Base-by-base conservation (phyloP, 2,888 invertebrate genomes). In the Diabrotica balteata region DNA sequence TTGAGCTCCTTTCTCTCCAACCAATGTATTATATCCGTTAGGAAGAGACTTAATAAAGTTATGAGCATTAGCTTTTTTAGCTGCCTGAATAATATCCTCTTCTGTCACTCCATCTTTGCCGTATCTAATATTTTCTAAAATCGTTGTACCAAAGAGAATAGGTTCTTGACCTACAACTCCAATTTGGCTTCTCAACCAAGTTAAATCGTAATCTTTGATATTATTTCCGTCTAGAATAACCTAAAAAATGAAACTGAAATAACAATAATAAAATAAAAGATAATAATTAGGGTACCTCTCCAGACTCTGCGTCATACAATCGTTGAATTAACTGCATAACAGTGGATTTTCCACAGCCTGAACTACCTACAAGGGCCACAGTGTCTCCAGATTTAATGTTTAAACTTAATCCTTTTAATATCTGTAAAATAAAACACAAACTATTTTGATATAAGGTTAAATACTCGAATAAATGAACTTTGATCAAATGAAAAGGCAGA, bases 81-180 rank as follows among this genome's bases (percentile, higher is more conserved):
- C 92, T 2, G 91, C 93, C 0, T 82, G 82, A 76, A 90, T 88
- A 59, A 94, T 90, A 43, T 93, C 91, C 49, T 87, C 87, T 72
- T 87, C 85, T 0, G 90, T 87, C 1, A 91, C 90, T 59, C 86
- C 85, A 71, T 87, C 86, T n/a, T 89, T 86, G 0, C 96, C 96
- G 79, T 94, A 83, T 63, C 64, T 70, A 51, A 97, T 96, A 83
- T 97, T 97, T 80, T 96, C 94, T 7, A 88, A 88, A 50, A 97
- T 93, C 0, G 91, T 92, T 45, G 92, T 90, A 71, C 92, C 93
- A 81, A 97, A 97, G 9, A 97, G 86, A 7, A 95, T 89, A 0
- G 93, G 96, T 80, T 97, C 96, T 85, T 97, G 97, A 0, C 95
- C 93, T 1, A 97, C 96, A 7, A 96, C 89, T 0, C 95, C 96